These are phyloP conservation scores for Tympanoctomys barrerae DNA, from an alignment of 2,797 vertebrate genomes.

Conservation along the genomic window DNA sequence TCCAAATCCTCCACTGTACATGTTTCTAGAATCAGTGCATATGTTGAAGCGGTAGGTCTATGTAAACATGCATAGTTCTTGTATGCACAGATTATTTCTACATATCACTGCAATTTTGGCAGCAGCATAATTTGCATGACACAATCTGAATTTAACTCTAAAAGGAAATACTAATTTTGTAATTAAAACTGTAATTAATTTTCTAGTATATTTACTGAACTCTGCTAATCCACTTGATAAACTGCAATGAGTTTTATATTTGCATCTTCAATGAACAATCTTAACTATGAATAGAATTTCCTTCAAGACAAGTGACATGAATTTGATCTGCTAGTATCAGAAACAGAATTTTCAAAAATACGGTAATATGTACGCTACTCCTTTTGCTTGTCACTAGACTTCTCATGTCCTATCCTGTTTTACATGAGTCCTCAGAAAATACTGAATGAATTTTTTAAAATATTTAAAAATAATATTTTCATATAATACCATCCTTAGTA, in stretches of 20 bases:
- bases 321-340: constrained; percentile 43
- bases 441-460: constrained; percentile 15
- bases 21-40: background rate
- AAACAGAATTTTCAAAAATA: constrained; percentile 54
- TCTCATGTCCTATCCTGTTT: background rate
- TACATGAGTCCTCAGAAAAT: background rate
- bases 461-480: background rate
- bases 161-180: constrained; percentile 52
- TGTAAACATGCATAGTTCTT: constrained; percentile 20
- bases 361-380: background rate
- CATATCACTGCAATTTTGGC: background rate
- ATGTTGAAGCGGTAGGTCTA: background rate
- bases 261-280: constrained; percentile 52
- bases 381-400: background rate
- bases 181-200: constrained; percentile 44
- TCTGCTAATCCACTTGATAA: constrained; percentile 48
- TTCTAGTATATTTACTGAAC: constrained; percentile 19
- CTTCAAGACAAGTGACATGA: constrained; percentile 14
- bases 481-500: background rate
- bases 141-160: constrained; percentile 35
- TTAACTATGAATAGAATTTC: constrained; percentile 59
- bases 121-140: constrained; percentile 15
- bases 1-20: constrained; percentile 7
- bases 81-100: background rate
- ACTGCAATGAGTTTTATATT: constrained; percentile 59